Base-by-base conservation (phyloP, 2,113 vertebrate genomes). In the Odobenus rosmarus region DNA sequence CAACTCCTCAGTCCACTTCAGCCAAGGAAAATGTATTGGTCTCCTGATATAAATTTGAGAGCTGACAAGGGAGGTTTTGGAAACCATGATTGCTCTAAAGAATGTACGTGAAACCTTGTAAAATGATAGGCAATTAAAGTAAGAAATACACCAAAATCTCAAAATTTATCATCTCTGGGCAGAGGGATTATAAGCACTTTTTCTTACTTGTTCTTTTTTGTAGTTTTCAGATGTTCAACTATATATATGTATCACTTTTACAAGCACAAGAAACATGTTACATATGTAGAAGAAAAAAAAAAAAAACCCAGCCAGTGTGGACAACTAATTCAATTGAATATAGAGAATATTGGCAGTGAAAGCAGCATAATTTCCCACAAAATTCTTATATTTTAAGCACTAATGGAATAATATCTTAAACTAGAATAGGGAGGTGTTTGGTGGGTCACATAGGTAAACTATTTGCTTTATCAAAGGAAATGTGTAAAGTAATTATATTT, bases 391-490 rank as follows among this genome's bases (percentile, higher is more conserved):
- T 85, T 96, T 95, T 90, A 96, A 96, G 42, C 8, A 61, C 31
- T 64, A 64, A 59, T 77, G 46, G 15, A 94, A 93, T 61, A 83
- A 7, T 28, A 42, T 24, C 67, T 77, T 83, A 55, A 74, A 28
- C 15, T 55, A 21, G n/a, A 88, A 53, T 55, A 61, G 7, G 83
- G 88, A 55, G 24, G 39, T 90, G 1, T 24, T n/a, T 92, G 7
- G 8, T 80, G 12, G 14, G 28, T 42, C 49, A 42, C 16, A 24
- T 16, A 83, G 49, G 26, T 53, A 83, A 79, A 62, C 64, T 94
- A 79, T 55, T 95, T 94, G 15, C 31, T 80, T 93, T 61, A 28
- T 69, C 74, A 88, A 76, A 94, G 55, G 28, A 96, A 88, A 86
- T 13, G 33, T 90, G 11, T 64, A 7, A 72, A 71, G 11, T 85